A percentile compares a stretch with the other conserved stretches of the same genome.
Conservation (phyloP, 1,140 invertebrate genomes). For the Zaprionus inermis region DNA sequence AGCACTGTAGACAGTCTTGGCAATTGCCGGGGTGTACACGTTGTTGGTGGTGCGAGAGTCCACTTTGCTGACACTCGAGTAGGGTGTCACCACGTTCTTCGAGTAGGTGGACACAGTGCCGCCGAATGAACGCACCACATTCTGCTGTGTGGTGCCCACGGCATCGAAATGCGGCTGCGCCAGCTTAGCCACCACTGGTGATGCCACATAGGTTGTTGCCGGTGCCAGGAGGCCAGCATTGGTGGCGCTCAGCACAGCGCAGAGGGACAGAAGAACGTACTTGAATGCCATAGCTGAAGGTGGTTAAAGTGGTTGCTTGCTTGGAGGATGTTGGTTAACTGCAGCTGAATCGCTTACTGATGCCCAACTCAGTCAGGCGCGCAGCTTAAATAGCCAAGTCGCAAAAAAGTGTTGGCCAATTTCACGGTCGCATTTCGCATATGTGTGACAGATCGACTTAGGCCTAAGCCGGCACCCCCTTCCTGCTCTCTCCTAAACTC, state of each 20-base stretch:
- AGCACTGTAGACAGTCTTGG: conserved; percentile 78
- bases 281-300: conserved; percentile 76
- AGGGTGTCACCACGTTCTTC: conserved; percentile 87
- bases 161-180: conserved; percentile 84
- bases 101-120: conserved; percentile 87
- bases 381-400: conserved; percentile 63
- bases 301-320: background rate
- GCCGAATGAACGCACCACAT: conserved; percentile 86
- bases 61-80: conserved; percentile 87
- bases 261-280: conserved; percentile 84
- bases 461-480: conserved; percentile 57
- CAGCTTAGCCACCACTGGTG: conserved; percentile 76
- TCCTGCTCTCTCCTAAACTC: background rate
- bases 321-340: conserved; percentile 26
- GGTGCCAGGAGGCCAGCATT: conserved; percentile 82
- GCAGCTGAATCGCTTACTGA: conserved; percentile 68
- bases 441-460: conserved; percentile 72
- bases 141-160: conserved; percentile 86
- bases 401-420: conserved; percentile 50
- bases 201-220: conserved; percentile 56
- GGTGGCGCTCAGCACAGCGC: conserved; percentile 83
- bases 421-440: conserved; percentile 59
- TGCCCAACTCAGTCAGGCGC: conserved; percentile 37
- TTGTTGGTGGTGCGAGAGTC: conserved; percentile 87
- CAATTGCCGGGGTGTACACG: conserved; percentile 76